phyloP scores from a whole-genome alignment of 2,797 vertebrate species.

The Helarctos malayanus region DNA sequence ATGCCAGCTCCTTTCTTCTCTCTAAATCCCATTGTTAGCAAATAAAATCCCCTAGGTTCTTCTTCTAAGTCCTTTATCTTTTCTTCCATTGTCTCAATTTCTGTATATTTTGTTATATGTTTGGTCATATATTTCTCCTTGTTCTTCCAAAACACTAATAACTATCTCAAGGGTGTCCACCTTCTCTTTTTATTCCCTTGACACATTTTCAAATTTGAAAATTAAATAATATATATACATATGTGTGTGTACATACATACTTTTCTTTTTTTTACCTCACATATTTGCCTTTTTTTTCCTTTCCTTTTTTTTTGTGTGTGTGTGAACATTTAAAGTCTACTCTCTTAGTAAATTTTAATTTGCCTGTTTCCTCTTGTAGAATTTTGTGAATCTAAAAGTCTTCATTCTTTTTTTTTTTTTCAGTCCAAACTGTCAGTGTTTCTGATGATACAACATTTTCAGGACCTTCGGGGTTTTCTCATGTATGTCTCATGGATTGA shows the following conservation, averaged over 20 bases:
- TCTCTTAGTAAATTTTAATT: not conserved
- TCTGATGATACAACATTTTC: not conserved
- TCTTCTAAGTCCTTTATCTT: not conserved
- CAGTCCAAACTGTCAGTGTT: not conserved
- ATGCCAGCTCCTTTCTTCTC: not conserved
- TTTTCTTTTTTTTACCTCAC: not conserved
- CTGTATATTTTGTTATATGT: not conserved
- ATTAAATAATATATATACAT: not conserved
- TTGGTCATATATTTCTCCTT: not conserved
- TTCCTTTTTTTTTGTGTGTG: not conserved
- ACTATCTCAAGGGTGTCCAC: not conserved
- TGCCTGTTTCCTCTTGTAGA: not conserved
- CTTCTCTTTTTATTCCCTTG: not conserved
- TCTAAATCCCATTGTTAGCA: not conserved
- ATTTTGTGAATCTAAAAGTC: not conserved
- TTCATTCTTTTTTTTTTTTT: not conserved
- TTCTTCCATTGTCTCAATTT: not conserved
- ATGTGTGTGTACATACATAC: not conserved
- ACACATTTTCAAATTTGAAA: not conserved
- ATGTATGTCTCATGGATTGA: not conserved
- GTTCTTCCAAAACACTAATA: not conserved
- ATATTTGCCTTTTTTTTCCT: not conserved
- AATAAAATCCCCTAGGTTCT: not conserved
- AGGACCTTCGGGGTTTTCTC: not conserved
- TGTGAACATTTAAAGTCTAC: not conserved